phyloP scores from a whole-genome alignment of 2,888 invertebrate species.

The Congeria kusceri region DNA sequence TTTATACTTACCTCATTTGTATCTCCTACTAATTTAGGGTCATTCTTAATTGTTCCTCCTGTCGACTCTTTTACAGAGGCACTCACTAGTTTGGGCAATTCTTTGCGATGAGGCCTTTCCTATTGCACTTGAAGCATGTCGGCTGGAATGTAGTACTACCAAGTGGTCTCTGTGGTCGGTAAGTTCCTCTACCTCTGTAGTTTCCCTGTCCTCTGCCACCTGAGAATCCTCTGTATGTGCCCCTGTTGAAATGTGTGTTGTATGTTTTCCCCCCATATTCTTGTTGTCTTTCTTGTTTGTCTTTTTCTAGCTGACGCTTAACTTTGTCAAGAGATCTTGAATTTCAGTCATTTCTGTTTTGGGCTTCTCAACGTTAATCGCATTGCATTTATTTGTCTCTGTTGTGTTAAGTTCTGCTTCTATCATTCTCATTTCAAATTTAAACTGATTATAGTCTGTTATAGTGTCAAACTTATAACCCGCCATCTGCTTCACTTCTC shows the following conservation, averaged over 20 bases:
- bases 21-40: too few species aligned
- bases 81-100: too few species aligned
- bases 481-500: too few species aligned
- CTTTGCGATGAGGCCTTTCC: background rate
- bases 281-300: too few species aligned
- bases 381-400: background rate
- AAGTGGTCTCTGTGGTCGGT: background rate
- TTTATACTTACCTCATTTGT: conserved; percentile 9
- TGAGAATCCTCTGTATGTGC: too few species aligned
- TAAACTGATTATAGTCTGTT: background rate
- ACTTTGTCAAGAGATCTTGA: background rate
- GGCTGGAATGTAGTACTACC: background rate
- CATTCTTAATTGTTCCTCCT: too few species aligned
- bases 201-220: background rate
- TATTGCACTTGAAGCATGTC: too few species aligned
- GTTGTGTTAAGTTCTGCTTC: background rate
- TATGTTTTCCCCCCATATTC: too few species aligned
- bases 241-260: too few species aligned
- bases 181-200: background rate
- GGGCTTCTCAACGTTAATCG: background rate
- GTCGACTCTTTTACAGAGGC: too few species aligned
- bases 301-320: too few species aligned
- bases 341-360: conserved; percentile 1
- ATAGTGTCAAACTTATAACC: background rate
- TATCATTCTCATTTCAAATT: background rate